Evolutionary conservation across 2,113 vertebrate genomes (phyloP).

Genomic region (Chunga burmeisteri): DNA sequence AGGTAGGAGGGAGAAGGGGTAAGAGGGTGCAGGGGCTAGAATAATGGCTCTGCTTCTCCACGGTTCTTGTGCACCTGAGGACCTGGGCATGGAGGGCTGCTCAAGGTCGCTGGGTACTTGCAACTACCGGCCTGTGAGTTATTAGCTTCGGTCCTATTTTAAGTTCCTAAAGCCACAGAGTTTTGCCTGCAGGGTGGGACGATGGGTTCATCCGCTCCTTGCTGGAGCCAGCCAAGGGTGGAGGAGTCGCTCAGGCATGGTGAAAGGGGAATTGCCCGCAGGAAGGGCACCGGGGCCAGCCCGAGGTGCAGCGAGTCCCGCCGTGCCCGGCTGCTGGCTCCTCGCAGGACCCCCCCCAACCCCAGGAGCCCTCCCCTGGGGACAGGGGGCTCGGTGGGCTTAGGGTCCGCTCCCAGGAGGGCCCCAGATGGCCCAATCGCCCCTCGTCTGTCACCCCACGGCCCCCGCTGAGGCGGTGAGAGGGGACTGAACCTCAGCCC

Average conservation of each 20-base stretch:
- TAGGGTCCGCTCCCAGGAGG: background rate
- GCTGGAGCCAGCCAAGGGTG: background rate
- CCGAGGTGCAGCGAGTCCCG: background rate
- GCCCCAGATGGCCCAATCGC: background rate
- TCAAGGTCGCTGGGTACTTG: background rate
- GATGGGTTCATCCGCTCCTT: slow-evolving; percentile 37
- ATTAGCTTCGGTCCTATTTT: slow-evolving; percentile 15
- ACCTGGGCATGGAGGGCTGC: background rate
- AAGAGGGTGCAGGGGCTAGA: background rate
- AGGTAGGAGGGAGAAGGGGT: background rate
- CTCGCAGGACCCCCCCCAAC: background rate
- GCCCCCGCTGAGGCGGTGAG: background rate
- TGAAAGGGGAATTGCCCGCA: background rate
- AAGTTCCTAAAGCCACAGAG: background rate
- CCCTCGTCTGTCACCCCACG: background rate
- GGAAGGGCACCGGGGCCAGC: slow-evolving; percentile 6
- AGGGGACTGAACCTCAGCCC: background rate
- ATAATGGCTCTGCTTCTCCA: background rate
- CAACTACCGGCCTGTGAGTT: background rate
- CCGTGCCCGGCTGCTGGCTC: background rate
- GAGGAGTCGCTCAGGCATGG: background rate
- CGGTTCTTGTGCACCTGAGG: background rate
- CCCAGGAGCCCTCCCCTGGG: rapidly evolving
- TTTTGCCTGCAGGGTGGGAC: slow-evolving; percentile 39
- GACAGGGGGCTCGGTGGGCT: background rate